Evolutionary conservation across 1,140 invertebrate species (phyloP).

Genomic region (Thereuonema tuberculata): DNA sequence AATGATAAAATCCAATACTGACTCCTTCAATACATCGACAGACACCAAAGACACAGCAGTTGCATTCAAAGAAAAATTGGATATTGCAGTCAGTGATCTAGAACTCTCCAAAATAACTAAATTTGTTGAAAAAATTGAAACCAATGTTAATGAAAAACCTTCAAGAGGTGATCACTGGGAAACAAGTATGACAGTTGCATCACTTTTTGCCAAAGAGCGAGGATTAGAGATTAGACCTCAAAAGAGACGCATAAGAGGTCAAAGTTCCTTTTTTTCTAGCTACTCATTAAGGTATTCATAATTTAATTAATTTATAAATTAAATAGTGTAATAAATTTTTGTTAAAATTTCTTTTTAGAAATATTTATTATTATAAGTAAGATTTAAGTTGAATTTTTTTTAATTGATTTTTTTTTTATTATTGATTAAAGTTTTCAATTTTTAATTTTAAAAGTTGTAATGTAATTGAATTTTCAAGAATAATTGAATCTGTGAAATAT

Average conservation of each 20-base stretch:
- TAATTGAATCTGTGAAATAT: too few species aligned
- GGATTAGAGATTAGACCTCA: not conserved
- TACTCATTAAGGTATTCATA: slow-evolving; percentile 7
- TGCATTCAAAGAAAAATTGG: not conserved
- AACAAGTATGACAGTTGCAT: slow-evolving; percentile 4
- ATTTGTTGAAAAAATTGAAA: not conserved
- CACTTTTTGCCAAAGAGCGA: not conserved
- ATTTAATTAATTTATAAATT: not conserved
- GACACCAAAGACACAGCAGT: not conserved
- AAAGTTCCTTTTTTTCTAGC: slow-evolving; percentile 11
- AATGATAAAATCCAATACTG: not conserved
- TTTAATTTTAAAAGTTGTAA: too few species aligned
- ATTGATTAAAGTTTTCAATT: too few species aligned
- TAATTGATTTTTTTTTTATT: too few species aligned
- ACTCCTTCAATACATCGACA: not conserved
- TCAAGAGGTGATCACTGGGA: not conserved
- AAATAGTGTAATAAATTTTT: too few species aligned
- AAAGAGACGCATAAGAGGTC: not conserved
- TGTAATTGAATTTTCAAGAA: too few species aligned
- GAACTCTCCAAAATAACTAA: not conserved
- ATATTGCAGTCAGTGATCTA: not conserved
- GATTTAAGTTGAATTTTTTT: too few species aligned
- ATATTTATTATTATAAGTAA: too few species aligned
- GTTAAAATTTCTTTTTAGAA: too few species aligned
- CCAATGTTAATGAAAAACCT: not conserved